Base-by-base conservation (phyloP, 2,113 vertebrate genomes). In the Callocephalon fimbriatum region DNA sequence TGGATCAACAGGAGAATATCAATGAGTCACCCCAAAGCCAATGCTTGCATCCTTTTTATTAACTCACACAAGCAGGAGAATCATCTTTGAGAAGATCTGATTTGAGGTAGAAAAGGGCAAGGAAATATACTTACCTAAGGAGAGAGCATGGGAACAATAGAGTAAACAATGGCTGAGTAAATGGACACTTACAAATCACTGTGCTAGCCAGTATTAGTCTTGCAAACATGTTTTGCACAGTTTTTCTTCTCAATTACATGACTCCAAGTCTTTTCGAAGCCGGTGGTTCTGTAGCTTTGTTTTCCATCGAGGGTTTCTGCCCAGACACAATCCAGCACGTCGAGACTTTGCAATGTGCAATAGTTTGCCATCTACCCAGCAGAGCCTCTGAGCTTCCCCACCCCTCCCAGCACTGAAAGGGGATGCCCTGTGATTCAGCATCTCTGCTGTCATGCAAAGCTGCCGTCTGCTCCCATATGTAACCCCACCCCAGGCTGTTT, bases 201-300 rank as follows among this genome's bases (percentile, higher is more conserved):
- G 42, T 5, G 74, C 58, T 48, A 4, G 1, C 3, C 31, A 59
- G 47, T 10, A 16, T 6, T 12, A 17, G n/a, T 2, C 70, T 9
- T 32, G 47, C 50, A 42, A 66, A 72, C 0, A 7, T 15, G 32
- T 58, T 58, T 0, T 23, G 61, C 59, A 20, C 51, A 31, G 23
- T 9, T 84, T 68, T 63, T 19, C 32, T 51, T 45, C 74, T 68
- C 0, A 0, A 3, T 54, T 18, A 12, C n/a, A 5, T 2, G 19
- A 7, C 35, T 71, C n/a, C 42, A 19, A 15, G 37, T 21, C 22
- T 38, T 32, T 71, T 15, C 3, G 8, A 66, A 67, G 9, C 7
- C 23, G 9, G 37, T 18, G 67, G 26, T 45, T 53, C 83, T 47
- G 37, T 58, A 59, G 79, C 63, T 94, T 73, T 81, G 13, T 38